Conservation (phyloP, 2,113 vertebrate genomes). For the Callospermophilus lateralis region DNA sequence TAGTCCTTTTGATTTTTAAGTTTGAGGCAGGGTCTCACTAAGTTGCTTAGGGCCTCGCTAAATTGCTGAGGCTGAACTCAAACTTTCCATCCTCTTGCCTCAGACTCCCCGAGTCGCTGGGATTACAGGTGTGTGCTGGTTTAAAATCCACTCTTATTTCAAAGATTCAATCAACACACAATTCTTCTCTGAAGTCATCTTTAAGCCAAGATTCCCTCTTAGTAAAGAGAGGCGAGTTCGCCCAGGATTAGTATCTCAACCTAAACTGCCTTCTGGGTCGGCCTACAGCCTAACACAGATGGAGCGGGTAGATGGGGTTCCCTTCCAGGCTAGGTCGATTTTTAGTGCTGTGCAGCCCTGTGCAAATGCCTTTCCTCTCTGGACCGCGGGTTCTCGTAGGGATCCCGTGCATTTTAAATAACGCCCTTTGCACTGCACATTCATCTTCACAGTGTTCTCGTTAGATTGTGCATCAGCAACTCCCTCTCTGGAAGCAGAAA, state of each 20-base stretch:
- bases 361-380: background rate
- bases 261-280: background rate
- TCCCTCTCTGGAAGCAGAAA: background rate
- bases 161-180: background rate
- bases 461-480: background rate
- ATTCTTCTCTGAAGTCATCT: background rate
- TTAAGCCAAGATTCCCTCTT: background rate
- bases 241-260: background rate
- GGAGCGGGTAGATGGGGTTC: background rate
- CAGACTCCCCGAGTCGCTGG: too few relatives aligned
- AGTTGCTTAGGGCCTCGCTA: too few relatives aligned
- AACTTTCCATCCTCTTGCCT: too few relatives aligned
- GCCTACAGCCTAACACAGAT: background rate
- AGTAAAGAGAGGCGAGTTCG: background rate
- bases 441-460: background rate
- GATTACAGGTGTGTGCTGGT: too few relatives aligned
- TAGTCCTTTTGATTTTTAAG: too few relatives aligned
- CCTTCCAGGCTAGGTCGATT: background rate
- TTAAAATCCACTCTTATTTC: slow-evolving; percentile 12
- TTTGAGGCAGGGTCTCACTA: too few relatives aligned
- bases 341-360: background rate
- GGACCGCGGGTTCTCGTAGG: background rate
- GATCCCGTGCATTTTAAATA: background rate
- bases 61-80: too few relatives aligned
- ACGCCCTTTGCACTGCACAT: background rate